A percentile compares a stretch with the other conserved stretches of the same genome.
These are phyloP conservation scores for Lampropteryx suffumata DNA, from an alignment of 2,888 invertebrate species.

Conservation along the genomic window DNA sequence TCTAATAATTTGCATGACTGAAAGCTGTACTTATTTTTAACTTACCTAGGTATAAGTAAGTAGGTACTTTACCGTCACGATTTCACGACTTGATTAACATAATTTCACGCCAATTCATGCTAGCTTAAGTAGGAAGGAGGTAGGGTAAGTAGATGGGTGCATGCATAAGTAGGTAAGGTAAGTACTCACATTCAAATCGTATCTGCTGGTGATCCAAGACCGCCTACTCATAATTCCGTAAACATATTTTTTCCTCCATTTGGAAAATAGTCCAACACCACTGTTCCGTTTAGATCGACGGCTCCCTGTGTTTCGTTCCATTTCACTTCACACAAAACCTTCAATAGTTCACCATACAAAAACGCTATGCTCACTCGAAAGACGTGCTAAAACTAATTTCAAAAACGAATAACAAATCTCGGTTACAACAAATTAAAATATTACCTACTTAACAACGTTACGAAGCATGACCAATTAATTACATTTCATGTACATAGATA, in stretches of 20 bases:
- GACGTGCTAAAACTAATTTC: constrained; percentile 63
- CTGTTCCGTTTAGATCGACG: constrained; percentile 67
- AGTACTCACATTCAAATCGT: constrained; percentile 69
- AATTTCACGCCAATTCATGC: constrained; percentile 13
- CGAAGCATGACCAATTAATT: constrained; percentile 57
- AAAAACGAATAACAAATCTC: constrained; percentile 56
- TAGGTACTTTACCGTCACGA: constrained; percentile 8
- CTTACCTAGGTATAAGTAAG: neutral
- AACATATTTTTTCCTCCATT: constrained; percentile 68
- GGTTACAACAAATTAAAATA: constrained; percentile 57
- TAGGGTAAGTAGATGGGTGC: neutral
- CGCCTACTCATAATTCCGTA: constrained; percentile 57
- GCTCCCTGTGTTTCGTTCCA: constrained; percentile 71
- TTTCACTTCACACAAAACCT: constrained; percentile 21
- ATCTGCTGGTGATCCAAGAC: constrained; percentile 68
- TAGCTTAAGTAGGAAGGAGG: neutral
- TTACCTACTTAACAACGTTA: constrained; percentile 64
- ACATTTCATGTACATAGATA: constrained; percentile 14
- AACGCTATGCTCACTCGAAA: constrained; percentile 57
- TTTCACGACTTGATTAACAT: constrained; percentile 24
- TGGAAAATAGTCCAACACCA: constrained; percentile 63
- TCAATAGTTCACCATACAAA: constrained; percentile 46
- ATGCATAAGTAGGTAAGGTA: neutral
- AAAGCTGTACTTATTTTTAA: constrained; percentile 19
- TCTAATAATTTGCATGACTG: constrained; percentile 14